phyloP scores from a whole-genome alignment of 30 jellyfish, hydroid and myxozoan species.

The Hydractinia symbiolongicarpus region DNA sequence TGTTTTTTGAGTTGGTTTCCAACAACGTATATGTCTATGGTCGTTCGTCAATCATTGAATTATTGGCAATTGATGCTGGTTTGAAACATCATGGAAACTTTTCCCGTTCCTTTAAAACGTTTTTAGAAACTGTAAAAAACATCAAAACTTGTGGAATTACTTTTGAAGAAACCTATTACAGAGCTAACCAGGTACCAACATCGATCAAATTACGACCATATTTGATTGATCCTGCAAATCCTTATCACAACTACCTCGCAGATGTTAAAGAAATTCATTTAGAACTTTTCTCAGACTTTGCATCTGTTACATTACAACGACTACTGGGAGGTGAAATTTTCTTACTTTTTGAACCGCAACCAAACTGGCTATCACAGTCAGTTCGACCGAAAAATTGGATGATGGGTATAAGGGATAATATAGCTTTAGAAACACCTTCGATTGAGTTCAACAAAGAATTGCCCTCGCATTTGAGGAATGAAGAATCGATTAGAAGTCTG shows the following conservation, averaged over 20 bases:
- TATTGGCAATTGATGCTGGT: background rate
- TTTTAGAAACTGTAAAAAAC: background rate
- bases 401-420: background rate
- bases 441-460: background rate
- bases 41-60: constrained; percentile 14
- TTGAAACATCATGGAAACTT: background rate
- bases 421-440: background rate
- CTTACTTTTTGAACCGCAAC: background rate
- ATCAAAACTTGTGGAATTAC: background rate
- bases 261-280: background rate
- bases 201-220: background rate
- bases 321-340: background rate
- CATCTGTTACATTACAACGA: background rate
- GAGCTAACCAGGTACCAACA: no score
- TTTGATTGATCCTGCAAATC: constrained; percentile 16
- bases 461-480: background rate
- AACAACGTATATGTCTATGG: background rate
- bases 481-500: background rate
- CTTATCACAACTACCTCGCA: background rate
- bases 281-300: background rate
- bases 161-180: background rate
- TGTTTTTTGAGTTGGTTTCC: background rate
- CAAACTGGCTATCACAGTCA: background rate
- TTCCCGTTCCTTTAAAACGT: background rate
- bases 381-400: background rate